Base-by-base conservation (phyloP, 2,888 invertebrate species). In the Heliconius charithonia region DNA sequence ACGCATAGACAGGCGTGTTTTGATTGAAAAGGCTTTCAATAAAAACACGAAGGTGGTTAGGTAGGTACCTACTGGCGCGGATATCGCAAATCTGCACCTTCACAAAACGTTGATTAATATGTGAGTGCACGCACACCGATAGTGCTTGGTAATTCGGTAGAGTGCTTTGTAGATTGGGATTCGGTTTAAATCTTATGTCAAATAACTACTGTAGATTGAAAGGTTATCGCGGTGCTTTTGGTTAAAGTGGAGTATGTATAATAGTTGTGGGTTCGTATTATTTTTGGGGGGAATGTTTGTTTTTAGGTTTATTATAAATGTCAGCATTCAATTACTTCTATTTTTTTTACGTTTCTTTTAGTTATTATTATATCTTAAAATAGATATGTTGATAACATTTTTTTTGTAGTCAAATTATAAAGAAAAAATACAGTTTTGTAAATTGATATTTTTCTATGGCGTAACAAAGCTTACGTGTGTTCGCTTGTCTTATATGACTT, bases 161-260 rank as follows among this genome's bases (percentile, higher is more conserved):
- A 91, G 91, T 91, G 92, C 89, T 87, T 84, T 83, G 81, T 81
- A 87, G 89, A 89, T 91, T 91, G 89, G 91, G 90, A 74, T 72
- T 56, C 72, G 22, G 59, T 72, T 72, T 59, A 59, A 72, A 59
- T 59, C 59, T 90, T 88, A 62, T 71, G 72, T 59, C 59, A 37
- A 72, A 72, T 72, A 72, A 72, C 37, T 59, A 37, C 16, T 72
- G 37, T 59, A 37, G 16, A 32, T 32, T n/a, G 59, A 72, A 72
- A 72, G n/a, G 32, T 13, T 59, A 72, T 41, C 25, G 6, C 16
- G 16, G 3, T 16, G 25, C 1, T 16, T 13, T 69, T 16, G 19
- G 16, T n/a, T 59, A n/a, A 6, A 10, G 22, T n/a, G 3, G 32
- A n/a, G 10, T 37, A 22, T 66, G 2, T 22, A n/a, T 29, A 29